Percentiles rank a stretch among this genome's conserved stretches.
phyloP scores from a whole-genome alignment of 2,888 invertebrate species.

The Argyra leucocephala region DNA sequence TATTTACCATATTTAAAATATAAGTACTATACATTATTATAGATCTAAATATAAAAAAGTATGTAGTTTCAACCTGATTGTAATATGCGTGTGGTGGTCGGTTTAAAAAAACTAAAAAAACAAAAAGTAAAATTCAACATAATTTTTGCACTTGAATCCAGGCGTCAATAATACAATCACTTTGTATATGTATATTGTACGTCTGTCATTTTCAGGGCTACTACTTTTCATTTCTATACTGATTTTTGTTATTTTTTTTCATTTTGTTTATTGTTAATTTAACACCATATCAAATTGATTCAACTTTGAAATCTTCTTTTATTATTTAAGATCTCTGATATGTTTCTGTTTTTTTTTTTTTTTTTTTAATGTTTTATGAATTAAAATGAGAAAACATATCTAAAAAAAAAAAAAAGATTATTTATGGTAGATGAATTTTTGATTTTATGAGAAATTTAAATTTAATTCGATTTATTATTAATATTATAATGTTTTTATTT shows the following conservation, averaged over 20 bases:
- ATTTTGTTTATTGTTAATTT: background rate
- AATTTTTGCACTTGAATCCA: background rate
- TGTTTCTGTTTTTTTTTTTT: background rate
- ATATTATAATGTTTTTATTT: background rate
- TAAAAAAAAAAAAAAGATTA: background rate
- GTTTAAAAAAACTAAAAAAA: too few species aligned
- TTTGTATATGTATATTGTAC: conserved; percentile 6
- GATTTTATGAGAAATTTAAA: background rate
- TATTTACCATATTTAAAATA: too few species aligned
- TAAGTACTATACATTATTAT: too few species aligned
- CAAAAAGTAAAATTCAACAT: too few species aligned
- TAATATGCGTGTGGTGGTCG: too few species aligned
- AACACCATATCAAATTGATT: conserved; percentile 4
- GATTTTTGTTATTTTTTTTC: background rate
- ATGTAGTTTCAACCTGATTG: too few species aligned
- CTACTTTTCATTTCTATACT: background rate
- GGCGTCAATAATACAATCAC: background rate
- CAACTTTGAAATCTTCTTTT: background rate
- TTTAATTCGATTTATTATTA: background rate
- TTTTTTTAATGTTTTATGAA: background rate
- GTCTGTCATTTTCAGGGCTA: background rate
- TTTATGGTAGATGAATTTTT: conserved; percentile 1
- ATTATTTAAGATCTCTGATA: background rate
- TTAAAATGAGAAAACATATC: background rate
- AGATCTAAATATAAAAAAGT: too few species aligned